Conservation (phyloP, 2,888 invertebrate genomes). For the Stramonita haemastoma region DNA sequence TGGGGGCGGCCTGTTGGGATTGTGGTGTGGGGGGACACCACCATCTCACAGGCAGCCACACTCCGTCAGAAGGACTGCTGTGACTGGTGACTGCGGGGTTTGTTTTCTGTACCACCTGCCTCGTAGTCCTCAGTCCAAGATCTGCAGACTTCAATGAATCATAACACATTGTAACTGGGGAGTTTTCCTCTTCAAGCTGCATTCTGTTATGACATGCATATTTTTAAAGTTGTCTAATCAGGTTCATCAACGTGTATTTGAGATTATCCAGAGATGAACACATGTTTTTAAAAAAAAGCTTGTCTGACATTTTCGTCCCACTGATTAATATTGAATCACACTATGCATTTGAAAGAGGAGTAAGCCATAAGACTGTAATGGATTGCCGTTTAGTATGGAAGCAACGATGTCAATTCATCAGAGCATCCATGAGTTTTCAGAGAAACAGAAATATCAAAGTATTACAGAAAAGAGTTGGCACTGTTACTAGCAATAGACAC, state of each 20-base stretch:
- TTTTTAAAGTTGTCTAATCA: background rate
- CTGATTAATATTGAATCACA: too few relatives aligned
- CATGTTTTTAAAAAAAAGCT: too few relatives aligned
- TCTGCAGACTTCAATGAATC: background rate
- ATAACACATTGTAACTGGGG: background rate
- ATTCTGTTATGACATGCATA: background rate
- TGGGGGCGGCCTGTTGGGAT: background rate
- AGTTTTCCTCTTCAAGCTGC: background rate
- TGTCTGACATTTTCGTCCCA: too few relatives aligned
- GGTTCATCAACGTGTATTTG: background rate
- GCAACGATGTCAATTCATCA: too few relatives aligned
- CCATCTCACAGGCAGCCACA: background rate
- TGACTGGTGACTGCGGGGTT: background rate
- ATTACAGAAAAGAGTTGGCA: too few relatives aligned
- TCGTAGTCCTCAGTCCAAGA: background rate
- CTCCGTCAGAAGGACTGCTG: background rate
- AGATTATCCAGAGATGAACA: background rate
- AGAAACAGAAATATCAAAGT: too few relatives aligned
- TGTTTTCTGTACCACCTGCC: background rate
- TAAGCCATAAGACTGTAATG: too few relatives aligned
- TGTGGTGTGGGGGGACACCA: conserved; percentile 4
- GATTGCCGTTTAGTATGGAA: too few relatives aligned
- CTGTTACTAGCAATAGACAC: too few relatives aligned
- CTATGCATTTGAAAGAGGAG: too few relatives aligned
- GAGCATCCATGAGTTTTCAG: too few relatives aligned